These are phyloP conservation scores for Chymomyza amoena DNA, from an alignment of 2,888 invertebrate genomes.

Conservation along the genomic window DNA sequence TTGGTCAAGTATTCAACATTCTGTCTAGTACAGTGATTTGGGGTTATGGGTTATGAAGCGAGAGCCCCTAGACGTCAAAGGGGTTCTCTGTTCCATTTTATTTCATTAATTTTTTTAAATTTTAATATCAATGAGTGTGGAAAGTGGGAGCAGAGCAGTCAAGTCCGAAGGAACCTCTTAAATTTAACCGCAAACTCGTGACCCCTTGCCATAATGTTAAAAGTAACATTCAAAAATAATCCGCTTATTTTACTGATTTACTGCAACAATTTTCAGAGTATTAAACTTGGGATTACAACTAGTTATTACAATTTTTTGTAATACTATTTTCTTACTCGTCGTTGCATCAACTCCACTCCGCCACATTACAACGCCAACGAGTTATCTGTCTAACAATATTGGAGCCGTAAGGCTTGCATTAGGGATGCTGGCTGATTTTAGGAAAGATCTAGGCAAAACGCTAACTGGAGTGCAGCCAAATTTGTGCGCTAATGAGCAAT, in stretches of 20 bases:
- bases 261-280: background rate
- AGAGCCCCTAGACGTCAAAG: too few species aligned
- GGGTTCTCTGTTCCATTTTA: too few species aligned
- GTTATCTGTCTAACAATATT: background rate
- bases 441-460: background rate
- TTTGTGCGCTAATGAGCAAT: slow-evolving; percentile 63
- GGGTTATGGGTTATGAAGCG: too few species aligned
- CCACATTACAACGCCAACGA: background rate
- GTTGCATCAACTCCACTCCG: background rate
- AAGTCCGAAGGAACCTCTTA: too few species aligned
- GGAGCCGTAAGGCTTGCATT: background rate
- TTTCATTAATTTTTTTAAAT: too few species aligned
- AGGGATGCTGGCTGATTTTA: background rate
- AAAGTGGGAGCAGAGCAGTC: too few species aligned
- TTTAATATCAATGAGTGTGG: too few species aligned
- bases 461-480: slow-evolving; percentile 64
- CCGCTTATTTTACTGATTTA: background rate
- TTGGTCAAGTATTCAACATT: too few species aligned
- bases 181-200: too few species aligned
- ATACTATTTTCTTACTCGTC: background rate
- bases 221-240: background rate
- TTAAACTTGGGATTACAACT: background rate
- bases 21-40: too few species aligned
- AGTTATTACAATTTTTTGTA: background rate
- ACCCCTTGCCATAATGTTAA: too few species aligned